Evolutionary conservation across 2,888 invertebrate species (phyloP).

Genomic region (Eumacrocentrus americanus): DNA sequence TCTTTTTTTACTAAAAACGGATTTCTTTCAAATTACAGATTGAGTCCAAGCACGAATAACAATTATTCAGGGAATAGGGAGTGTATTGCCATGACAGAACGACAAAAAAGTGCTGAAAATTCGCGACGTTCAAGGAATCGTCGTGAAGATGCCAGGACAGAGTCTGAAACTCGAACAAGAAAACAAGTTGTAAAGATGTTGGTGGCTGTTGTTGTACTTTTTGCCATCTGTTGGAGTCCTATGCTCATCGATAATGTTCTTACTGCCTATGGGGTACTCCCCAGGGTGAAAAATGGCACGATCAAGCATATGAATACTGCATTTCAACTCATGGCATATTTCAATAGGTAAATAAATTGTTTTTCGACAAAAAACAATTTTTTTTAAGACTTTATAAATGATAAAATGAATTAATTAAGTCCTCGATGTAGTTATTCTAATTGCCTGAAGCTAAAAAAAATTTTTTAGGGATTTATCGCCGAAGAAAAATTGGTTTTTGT

Average conservation of each 20-base stretch:
- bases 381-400: too few species aligned
- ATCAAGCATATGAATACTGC: conserved; percentile 69
- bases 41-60: conserved; percentile 43
- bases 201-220: conserved; percentile 72
- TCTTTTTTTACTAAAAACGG: too few species aligned
- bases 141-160: conserved; percentile 49
- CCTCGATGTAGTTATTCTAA: too few species aligned
- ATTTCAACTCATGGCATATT: conserved; percentile 72
- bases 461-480: too few species aligned
- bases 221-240: conserved; percentile 74
- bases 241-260: conserved; percentile 71
- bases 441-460: too few species aligned
- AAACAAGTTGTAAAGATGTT: conserved; percentile 73
- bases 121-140: conserved; percentile 49
- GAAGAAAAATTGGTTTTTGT: too few species aligned
- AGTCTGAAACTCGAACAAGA: conserved; percentile 56
- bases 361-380: background rate
- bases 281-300: conserved; percentile 62
- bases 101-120: conserved; percentile 41
- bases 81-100: conserved; percentile 52
- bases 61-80: conserved; percentile 40
- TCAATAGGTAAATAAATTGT: conserved; percentile 65
- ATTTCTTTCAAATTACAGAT: too few species aligned
- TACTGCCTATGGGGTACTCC: conserved; percentile 67
- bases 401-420: background rate